phyloP scores from a whole-genome alignment of 2,113 vertebrate genomes.

The Ameiurus melas region DNA sequence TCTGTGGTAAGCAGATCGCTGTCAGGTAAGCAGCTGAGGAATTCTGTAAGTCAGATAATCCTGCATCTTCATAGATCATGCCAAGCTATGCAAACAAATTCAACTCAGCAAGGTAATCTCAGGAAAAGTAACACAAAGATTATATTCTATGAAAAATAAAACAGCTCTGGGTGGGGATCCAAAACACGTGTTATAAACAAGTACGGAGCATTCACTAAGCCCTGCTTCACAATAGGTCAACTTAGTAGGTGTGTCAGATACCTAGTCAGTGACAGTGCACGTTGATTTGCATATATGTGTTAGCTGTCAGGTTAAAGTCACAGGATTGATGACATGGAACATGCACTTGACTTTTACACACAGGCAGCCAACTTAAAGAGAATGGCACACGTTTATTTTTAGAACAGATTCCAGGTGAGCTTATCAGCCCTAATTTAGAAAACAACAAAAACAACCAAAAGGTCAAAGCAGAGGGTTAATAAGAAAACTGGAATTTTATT shows the following conservation, averaged over 20 bases:
- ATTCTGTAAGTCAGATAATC: not conserved
- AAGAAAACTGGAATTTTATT: not conserved
- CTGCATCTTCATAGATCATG: not conserved
- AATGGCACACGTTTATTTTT: not conserved
- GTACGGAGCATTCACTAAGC: conserved; percentile 4
- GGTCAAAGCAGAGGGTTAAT: not conserved
- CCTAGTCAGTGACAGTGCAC: not conserved
- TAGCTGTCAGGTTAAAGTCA: not conserved
- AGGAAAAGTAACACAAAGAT: not conserved
- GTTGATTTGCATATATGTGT: not conserved
- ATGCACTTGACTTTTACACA: not conserved
- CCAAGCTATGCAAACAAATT: not conserved
- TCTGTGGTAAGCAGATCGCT: not conserved
- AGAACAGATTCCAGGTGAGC: not conserved
- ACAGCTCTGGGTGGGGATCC: not conserved
- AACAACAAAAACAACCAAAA: not conserved
- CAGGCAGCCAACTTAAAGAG: not conserved
- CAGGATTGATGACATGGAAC: not conserved
- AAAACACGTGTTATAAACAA: not conserved
- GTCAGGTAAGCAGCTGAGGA: not conserved
- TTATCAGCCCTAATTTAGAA: not conserved
- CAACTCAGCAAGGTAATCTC: not conserved
- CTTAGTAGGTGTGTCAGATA: not conserved
- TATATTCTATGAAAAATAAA: not conserved
- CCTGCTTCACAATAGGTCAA: not conserved